Evolutionary conservation across 2,113 vertebrate genomes (phyloP).

Genomic region (Motacilla alba): DNA sequence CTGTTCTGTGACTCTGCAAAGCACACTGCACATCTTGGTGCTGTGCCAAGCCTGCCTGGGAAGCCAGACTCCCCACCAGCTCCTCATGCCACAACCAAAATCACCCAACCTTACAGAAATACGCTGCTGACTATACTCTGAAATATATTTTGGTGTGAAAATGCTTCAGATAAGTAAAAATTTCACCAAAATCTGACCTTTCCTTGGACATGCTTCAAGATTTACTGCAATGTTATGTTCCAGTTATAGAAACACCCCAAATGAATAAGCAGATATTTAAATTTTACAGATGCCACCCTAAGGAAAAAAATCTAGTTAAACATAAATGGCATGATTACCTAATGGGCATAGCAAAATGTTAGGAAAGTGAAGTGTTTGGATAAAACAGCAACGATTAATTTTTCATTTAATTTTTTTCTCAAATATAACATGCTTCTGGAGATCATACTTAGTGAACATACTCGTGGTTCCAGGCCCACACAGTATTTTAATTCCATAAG

Average conservation of each 20-base stretch:
- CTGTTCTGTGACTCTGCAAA: conserved; percentile 47
- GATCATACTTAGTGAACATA: conserved; percentile 71
- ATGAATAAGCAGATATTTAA: conserved; percentile 35
- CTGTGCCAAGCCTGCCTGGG: conserved; percentile 19
- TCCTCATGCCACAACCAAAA: conserved; percentile 6
- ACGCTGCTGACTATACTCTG: neutral
- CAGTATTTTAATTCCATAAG: conserved; percentile 80
- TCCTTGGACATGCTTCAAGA: conserved; percentile 48
- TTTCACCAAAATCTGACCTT: conserved; percentile 8
- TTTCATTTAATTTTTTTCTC: conserved; percentile 54
- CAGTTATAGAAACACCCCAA: conserved; percentile 9
- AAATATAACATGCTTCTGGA: conserved; percentile 63
- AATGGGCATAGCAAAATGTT: conserved; percentile 57
- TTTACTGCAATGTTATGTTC: neutral
- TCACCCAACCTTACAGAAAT: neutral
- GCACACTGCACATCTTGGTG: neutral
- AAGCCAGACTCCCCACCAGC: conserved; percentile 3
- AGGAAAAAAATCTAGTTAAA: conserved; percentile 28
- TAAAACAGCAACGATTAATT: conserved; percentile 66
- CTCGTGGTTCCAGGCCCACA: conserved; percentile 73
- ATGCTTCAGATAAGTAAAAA: neutral
- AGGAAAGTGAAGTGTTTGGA: conserved; percentile 64
- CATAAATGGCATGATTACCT: conserved; percentile 29
- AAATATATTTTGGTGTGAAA: neutral
- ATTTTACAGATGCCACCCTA: conserved; percentile 46